phyloP scores from a whole-genome alignment of 1,140 invertebrate genomes.

The Coptotermes formosanus region DNA sequence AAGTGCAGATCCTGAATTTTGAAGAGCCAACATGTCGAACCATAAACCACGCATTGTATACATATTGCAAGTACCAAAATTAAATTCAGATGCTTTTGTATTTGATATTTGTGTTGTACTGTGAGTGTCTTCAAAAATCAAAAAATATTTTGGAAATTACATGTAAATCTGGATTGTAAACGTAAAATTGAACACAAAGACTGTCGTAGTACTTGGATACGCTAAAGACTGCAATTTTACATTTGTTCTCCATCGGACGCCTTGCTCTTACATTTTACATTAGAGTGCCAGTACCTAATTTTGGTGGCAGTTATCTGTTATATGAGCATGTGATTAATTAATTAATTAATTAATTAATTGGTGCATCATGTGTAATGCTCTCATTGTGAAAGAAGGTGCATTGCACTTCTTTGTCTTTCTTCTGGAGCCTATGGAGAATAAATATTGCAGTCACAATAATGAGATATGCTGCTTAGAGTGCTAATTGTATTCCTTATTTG shows the following conservation, averaged over 20 bases:
- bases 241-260: background rate
- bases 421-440: background rate
- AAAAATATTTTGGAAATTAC: too few species aligned
- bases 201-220: background rate
- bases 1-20: too few species aligned
- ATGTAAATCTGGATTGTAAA: too few species aligned
- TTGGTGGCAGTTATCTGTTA: background rate
- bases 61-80: too few species aligned
- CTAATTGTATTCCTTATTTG: background rate
- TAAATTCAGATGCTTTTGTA: too few species aligned
- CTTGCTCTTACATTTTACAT: background rate
- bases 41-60: too few species aligned
- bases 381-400: background rate
- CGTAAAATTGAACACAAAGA: too few species aligned
- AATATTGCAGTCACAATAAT: background rate
- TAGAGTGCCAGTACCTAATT: too few species aligned
- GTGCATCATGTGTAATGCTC: background rate
- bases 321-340: background rate
- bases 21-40: too few species aligned
- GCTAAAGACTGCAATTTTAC: background rate
- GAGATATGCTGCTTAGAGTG: background rate
- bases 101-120: too few species aligned
- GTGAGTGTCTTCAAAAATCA: too few species aligned
- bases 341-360: too few species aligned
- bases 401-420: background rate